phyloP scores from a whole-genome alignment of 2,888 invertebrate species.

The Eristalis intricaria region DNA sequence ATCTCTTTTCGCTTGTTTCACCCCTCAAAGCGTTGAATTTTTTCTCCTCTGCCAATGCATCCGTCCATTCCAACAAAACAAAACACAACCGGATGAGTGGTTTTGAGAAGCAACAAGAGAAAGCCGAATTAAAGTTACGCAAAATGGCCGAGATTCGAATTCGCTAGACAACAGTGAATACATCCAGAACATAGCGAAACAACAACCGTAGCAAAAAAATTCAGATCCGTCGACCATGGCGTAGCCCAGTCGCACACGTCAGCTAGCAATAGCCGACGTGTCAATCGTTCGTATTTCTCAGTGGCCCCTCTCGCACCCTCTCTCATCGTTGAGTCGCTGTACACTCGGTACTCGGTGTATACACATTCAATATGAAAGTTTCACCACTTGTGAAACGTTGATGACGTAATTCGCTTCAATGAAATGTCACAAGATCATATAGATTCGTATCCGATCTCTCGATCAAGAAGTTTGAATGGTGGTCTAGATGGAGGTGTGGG shows the following conservation, averaged over 20 bases:
- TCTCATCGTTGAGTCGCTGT: neutral
- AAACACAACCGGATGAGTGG: neutral
- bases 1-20: neutral
- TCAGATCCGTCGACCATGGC: neutral
- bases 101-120: neutral
- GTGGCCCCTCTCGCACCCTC: neutral
- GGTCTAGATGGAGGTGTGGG: neutral
- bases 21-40: neutral
- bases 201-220: neutral
- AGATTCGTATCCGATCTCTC: neutral
- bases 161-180: neutral
- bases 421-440: constrained; percentile 22
- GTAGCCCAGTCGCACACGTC: neutral
- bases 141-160: neutral
- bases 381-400: constrained; percentile 24
- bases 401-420: constrained; percentile 28
- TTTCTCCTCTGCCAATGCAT: neutral
- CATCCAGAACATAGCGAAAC: neutral
- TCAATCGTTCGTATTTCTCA: neutral
- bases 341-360: neutral
- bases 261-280: neutral
- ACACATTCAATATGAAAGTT: constrained; percentile 6
- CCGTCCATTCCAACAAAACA: neutral
- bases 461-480: neutral
- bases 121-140: neutral